These are phyloP conservation scores for Erpornis zantholeuca DNA, from an alignment of 2,113 vertebrate species.

Conservation along the genomic window DNA sequence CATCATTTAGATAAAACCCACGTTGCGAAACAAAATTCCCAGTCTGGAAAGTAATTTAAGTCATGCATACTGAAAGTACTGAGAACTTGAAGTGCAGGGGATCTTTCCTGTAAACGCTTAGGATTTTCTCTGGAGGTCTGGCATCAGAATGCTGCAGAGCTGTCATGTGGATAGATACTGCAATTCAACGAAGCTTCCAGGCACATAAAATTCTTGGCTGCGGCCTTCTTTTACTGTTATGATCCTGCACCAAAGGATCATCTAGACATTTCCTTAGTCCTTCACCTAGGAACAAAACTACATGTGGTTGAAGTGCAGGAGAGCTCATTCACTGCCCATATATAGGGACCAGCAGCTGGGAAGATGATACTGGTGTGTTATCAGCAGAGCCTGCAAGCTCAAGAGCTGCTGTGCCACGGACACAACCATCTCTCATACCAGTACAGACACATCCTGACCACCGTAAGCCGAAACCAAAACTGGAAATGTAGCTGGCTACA, in stretches of 20 bases:
- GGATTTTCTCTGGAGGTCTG: slow-evolving; percentile 21
- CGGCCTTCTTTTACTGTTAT: not conserved
- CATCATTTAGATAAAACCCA: not conserved
- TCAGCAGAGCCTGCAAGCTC: not conserved
- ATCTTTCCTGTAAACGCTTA: slow-evolving; percentile 27
- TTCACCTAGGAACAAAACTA: not conserved
- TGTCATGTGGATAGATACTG: not conserved
- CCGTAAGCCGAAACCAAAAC: not conserved
- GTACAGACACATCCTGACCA: not conserved
- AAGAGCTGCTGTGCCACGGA: not conserved
- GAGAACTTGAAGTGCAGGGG: not conserved
- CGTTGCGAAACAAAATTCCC: slow-evolving; percentile 2
- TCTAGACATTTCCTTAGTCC: not conserved
- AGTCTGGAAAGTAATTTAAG: not conserved
- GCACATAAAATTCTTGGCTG: slow-evolving; percentile 35
- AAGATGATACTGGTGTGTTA: not conserved
- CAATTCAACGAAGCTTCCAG: slow-evolving; percentile 16
- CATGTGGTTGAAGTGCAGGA: not conserved
- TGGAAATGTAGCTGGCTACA: not conserved
- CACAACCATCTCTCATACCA: not conserved
- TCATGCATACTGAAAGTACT: not conserved
- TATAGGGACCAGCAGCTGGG: not conserved
- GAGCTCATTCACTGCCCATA: not conserved
- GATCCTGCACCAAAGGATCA: not conserved
- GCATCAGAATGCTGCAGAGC: not conserved